phyloP scores from a whole-genome alignment of 2,113 vertebrate species.

The Dipodomys merriami region DNA sequence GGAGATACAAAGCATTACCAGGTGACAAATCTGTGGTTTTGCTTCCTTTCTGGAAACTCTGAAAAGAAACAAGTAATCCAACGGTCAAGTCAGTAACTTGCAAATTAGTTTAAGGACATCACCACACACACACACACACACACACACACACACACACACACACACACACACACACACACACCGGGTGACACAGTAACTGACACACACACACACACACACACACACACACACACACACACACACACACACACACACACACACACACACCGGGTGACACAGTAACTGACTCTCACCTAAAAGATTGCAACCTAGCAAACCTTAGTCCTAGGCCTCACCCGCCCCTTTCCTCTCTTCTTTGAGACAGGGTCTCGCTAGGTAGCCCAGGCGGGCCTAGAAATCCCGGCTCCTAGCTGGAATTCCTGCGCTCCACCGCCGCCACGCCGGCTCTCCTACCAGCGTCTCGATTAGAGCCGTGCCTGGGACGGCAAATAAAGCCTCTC shows the following conservation, averaged over 20 bases:
- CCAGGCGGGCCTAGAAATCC: neutral
- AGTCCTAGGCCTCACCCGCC: too few species aligned
- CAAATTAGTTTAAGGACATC: neutral
- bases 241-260: too few species aligned
- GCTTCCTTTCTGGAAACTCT: slow-evolving; percentile 89
- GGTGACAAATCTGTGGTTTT: slow-evolving; percentile 89
- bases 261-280: neutral
- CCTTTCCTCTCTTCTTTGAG: neutral
- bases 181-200: neutral
- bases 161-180: too few species aligned
- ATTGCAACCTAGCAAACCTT: neutral
- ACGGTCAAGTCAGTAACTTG: neutral
- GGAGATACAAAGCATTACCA: slow-evolving; percentile 87
- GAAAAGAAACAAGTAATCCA: slow-evolving; percentile 64
- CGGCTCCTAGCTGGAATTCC: too few species aligned
- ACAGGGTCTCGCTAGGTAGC: too few species aligned
- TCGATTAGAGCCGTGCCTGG: too few species aligned
- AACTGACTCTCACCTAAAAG: neutral
- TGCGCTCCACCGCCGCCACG: too few species aligned
- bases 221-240: too few species aligned
- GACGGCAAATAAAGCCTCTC: too few species aligned
- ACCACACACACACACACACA: too few species aligned
- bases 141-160: too few species aligned
- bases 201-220: neutral
- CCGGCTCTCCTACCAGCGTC: too few species aligned